Evolutionary conservation across 2,113 vertebrate species (phyloP).

Genomic region (Centropristis striata): DNA sequence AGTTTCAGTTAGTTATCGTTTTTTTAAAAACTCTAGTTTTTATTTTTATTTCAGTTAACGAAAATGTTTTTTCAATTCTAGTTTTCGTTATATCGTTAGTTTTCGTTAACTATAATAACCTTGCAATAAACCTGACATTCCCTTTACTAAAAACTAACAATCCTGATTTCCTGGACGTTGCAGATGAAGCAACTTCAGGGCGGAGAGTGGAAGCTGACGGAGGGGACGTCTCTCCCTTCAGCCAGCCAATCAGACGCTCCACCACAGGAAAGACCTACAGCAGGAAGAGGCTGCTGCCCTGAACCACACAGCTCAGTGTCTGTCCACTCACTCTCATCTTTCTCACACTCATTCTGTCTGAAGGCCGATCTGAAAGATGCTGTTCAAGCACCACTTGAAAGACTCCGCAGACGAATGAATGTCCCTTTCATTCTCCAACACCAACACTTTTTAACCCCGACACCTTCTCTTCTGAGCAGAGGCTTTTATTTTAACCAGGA

Average conservation of each 20-base stretch:
- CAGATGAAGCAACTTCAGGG: slow-evolving; percentile 63
- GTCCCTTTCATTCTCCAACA: slow-evolving; percentile 10
- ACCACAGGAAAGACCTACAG: slow-evolving; percentile 84
- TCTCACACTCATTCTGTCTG: slow-evolving; percentile 5
- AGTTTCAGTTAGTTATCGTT: too few species aligned
- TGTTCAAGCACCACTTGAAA: slow-evolving; percentile 31
- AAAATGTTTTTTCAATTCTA: too few species aligned
- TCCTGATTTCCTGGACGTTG: neutral
- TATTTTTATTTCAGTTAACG: too few species aligned
- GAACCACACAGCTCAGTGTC: slow-evolving; percentile 11
- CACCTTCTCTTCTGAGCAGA: neutral
- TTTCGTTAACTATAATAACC: too few species aligned
- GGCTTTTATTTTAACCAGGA: slow-evolving; percentile 13
- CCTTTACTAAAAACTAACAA: neutral
- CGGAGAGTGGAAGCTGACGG: slow-evolving; percentile 32
- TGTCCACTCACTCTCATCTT: slow-evolving; percentile 19
- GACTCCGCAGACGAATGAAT: neutral
- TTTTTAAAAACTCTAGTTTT: too few species aligned
- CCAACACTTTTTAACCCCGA: neutral
- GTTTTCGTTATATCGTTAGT: too few species aligned
- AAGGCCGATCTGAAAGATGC: slow-evolving; percentile 22
- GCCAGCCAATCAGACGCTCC: slow-evolving; percentile 55
- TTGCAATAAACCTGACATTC: neutral
- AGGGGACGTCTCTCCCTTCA: slow-evolving; percentile 85
- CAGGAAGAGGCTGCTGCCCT: slow-evolving; percentile 90